A percentile compares a stretch with the other conserved stretches of the same genome.
Conservation (phyloP, 2,113 vertebrate species). For the Notechis scutatus region DNA sequence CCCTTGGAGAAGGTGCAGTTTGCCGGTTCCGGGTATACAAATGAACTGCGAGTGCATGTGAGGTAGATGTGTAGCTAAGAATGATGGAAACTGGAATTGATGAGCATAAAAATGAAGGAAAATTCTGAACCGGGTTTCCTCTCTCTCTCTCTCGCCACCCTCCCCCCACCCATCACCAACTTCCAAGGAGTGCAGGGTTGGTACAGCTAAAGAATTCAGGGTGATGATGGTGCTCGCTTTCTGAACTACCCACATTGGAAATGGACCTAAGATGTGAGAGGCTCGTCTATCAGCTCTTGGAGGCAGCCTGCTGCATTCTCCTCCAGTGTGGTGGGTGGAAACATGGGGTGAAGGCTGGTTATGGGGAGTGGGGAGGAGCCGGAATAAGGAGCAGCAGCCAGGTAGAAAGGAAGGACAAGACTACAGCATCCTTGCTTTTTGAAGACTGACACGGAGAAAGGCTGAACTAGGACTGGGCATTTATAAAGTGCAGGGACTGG, state of each 20-base stretch:
- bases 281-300: background rate
- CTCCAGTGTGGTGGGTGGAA: background rate
- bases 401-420: background rate
- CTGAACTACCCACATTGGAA: background rate
- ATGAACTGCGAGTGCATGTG: slow-evolving; percentile 20
- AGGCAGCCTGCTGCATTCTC: background rate
- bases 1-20: slow-evolving; percentile 1
- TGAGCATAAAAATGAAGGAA: background rate
- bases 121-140: slow-evolving; percentile 1
- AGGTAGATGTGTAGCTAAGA: slow-evolving; percentile 53
- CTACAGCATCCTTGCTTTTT: background rate
- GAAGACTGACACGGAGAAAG: background rate
- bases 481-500: slow-evolving; percentile 8
- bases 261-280: background rate
- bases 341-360: background rate
- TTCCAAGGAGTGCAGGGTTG: slow-evolving; percentile 5
- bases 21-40: background rate
- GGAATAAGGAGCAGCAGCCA: background rate
- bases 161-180: background rate
- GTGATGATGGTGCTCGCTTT: background rate
- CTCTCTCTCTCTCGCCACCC: background rate
- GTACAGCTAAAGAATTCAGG: background rate
- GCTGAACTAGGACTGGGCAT: background rate
- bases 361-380: background rate
- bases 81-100: background rate